Evolutionary conservation across 64 coral and sea anemone species (phyloP).

Genomic region (Catalaphyllia jardinei): DNA sequence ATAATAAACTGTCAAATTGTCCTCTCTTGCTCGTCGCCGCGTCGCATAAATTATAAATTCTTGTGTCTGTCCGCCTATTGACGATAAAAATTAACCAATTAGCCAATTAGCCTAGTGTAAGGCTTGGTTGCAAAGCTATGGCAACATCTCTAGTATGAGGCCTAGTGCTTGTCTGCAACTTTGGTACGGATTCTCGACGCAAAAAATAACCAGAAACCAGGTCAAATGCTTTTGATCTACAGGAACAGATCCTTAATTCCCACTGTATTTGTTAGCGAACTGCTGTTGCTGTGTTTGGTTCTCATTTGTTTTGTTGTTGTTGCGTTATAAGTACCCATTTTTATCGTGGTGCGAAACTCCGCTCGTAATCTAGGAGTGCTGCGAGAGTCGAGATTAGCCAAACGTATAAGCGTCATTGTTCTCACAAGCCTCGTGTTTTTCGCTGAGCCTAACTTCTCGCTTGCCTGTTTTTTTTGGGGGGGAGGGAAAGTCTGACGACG

Average conservation of each 20-base stretch:
- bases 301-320: constrained; percentile 25
- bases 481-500: neutral
- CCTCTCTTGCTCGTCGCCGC: no score
- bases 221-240: constrained; percentile 12
- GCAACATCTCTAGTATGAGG: neutral
- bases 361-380: neutral
- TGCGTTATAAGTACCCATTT: constrained; percentile 16
- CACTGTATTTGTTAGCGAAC: constrained; percentile 1
- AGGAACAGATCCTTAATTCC: neutral
- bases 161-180: no score
- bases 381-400: constrained; percentile 39
- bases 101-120: neutral
- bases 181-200: constrained; percentile 18
- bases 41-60: no score
- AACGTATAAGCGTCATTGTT: constrained; percentile 29
- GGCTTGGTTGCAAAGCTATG: neutral
- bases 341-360: constrained; percentile 18
- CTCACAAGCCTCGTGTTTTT: constrained; percentile 43
- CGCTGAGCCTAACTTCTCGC: constrained; percentile 26
- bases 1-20: no score
- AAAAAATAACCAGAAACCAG: neutral
- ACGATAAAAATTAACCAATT: no score
- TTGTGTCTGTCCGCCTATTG: no score
- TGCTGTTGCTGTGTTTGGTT: constrained; percentile 16
- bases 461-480: neutral